Evolutionary conservation across 53 echinoderm and acorn worm species (phyloP).

Genomic region (Actinopyga echinites): DNA sequence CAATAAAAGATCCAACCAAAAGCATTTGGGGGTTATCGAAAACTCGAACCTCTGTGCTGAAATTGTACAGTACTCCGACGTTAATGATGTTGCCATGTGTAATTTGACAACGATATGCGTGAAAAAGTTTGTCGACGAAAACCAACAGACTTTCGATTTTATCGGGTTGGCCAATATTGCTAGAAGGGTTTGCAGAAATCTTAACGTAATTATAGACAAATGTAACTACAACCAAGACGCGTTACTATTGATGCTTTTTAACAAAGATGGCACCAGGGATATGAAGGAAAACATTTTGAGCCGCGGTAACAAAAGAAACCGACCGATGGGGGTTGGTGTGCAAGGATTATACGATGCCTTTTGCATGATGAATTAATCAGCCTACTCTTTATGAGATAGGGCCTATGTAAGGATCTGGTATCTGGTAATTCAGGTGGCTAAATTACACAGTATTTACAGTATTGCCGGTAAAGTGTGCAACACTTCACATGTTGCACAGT

Average conservation of each 20-base stretch:
- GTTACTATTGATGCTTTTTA: neutral
- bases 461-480: no score
- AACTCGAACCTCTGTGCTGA: constrained; percentile 17
- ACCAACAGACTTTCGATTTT: neutral
- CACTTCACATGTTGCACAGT: no score
- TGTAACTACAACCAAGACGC: neutral
- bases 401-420: no score
- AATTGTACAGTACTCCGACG: neutral
- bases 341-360: neutral
- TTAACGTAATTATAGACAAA: neutral
- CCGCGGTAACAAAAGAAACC: neutral
- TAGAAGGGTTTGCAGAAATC: neutral
- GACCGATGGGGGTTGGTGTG: neutral
- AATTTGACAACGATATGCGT: constrained; percentile 1
- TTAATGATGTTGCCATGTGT: neutral
- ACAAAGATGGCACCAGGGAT: neutral
- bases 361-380: neutral
- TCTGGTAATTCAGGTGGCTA: no score
- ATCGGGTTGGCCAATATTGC: neutral
- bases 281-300: neutral
- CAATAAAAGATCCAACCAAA: neutral
- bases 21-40: neutral
- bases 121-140: neutral
- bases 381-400: no score
- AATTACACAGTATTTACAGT: no score